Evolutionary conservation across 2,797 vertebrate genomes (phyloP).

Genomic region (Acanthurus lineatus): DNA sequence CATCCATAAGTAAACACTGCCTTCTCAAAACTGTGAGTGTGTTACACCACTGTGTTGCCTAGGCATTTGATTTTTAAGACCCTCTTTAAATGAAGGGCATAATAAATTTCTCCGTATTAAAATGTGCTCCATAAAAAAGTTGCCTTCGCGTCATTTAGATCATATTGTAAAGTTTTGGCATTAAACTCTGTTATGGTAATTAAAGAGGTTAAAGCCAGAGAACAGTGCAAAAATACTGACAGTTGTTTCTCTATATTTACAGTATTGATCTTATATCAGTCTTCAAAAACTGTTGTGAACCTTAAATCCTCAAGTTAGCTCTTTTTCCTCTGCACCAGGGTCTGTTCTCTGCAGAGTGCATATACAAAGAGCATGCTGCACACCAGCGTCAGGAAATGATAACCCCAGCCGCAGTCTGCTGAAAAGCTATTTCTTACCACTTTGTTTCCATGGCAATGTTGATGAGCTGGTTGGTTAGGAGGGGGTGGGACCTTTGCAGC

Average conservation of each 20-base stretch:
- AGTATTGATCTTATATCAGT: neutral
- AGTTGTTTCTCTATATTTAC: neutral
- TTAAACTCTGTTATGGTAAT: too few species aligned
- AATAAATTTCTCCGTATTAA: too few species aligned
- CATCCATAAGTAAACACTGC: too few species aligned
- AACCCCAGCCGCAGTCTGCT: conserved; percentile 31
- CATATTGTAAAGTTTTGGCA: neutral
- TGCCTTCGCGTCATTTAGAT: too few species aligned
- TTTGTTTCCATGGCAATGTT: conserved; percentile 76
- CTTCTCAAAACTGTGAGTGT: too few species aligned
- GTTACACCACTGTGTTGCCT: too few species aligned
- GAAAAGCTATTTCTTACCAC: conserved; percentile 61
- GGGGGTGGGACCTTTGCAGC: conserved; percentile 26
- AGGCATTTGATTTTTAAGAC: too few species aligned
- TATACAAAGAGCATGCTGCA: conserved; percentile 20
- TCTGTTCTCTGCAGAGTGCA: conserved; percentile 4
- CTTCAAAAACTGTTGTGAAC: neutral
- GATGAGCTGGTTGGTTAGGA: conserved; percentile 54
- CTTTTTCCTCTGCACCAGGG: neutral
- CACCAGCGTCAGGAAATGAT: conserved; percentile 29
- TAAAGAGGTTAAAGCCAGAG: neutral
- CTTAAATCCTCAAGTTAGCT: conserved; percentile 1
- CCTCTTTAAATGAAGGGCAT: too few species aligned
- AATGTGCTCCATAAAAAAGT: too few species aligned
- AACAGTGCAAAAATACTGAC: neutral